phyloP scores from a whole-genome alignment of 2,888 invertebrate genomes.

The Leptinotarsa tumamoca region DNA sequence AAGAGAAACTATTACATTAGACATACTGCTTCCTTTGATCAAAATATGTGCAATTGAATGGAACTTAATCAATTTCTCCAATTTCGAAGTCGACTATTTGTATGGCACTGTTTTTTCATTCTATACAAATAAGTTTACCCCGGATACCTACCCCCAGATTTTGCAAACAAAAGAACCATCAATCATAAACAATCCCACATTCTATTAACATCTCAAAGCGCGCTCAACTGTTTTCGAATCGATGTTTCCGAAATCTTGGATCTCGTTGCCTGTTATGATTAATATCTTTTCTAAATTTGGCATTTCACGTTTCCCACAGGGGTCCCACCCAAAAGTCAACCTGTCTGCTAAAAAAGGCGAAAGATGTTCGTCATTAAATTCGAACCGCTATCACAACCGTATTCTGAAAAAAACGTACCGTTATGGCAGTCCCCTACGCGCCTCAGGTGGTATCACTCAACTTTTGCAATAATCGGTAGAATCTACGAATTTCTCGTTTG shows the following conservation, averaged over 20 bases:
- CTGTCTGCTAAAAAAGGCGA: slow-evolving; percentile 47
- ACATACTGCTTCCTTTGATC: too few relatives aligned
- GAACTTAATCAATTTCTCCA: too few relatives aligned
- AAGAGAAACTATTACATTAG: too few relatives aligned
- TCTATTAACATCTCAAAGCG: slow-evolving; percentile 34
- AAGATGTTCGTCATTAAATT: slow-evolving; percentile 45
- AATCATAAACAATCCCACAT: slow-evolving; percentile 22
- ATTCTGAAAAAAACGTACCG: slow-evolving; percentile 26
- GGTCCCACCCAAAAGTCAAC: slow-evolving; percentile 45
- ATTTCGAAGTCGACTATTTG: too few relatives aligned
- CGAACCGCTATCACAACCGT: slow-evolving; percentile 42
- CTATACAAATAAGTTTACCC: not conserved
- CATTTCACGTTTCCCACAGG: slow-evolving; percentile 48
- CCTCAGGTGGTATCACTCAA: slow-evolving; percentile 36
- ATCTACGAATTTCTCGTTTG: slow-evolving; percentile 27
- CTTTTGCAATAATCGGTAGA: slow-evolving; percentile 38
- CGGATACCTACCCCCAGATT: not conserved
- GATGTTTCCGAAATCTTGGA: slow-evolving; percentile 39
- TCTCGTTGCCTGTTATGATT: slow-evolving; percentile 46
- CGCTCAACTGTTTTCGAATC: slow-evolving; percentile 32
- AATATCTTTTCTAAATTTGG: slow-evolving; percentile 45
- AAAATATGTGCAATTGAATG: too few relatives aligned
- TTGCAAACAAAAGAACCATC: slow-evolving; percentile 28
- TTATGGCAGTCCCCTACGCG: slow-evolving; percentile 14
- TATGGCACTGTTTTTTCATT: too few relatives aligned